Evolutionary conservation across 2,797 vertebrate genomes (phyloP), one percentile per base, ranked within the genome.

Genomic region (Brotula barbata): DNA sequence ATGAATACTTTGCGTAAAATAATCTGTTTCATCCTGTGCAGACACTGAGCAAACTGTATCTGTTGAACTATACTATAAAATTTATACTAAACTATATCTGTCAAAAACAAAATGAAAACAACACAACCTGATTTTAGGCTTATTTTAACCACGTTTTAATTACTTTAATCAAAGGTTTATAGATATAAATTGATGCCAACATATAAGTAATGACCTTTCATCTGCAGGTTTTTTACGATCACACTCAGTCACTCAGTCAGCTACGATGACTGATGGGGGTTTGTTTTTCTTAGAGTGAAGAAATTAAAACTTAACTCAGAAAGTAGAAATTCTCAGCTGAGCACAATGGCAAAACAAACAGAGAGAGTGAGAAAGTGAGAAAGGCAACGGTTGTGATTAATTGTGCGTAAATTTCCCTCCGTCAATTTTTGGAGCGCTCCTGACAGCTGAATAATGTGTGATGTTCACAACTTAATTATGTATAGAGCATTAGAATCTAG

Each of bases 401-500:
- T 84, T 80, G 77, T 62, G 60, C 64, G 52, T 63, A 60, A 43
- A 75, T 78, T 81, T 77, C 52, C 59, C 77, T 66, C 62, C 56
- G 62, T 81, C 77, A 63, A 52, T 81, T 83, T 77, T 20, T 16
- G 53, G 60, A 50, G 70, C 14, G 19, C 16, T 44, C 54, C 63
- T 83, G 78, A 84, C 70, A 65, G 72, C 79, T 81, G 64, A 85
- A 73, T 78, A 77, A 77, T 80, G 68, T 55, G 68, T 51, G 65
- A 80, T 73, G 59, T 70, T 70, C 62, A 56, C 66, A 47, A 73
- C 71, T 77, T 81, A 77, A 84, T 86, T 88, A 84, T 79, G 77
- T 52, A 70, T 51, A 75, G 58, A 70, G 67, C 65, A 43, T 51
- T 56, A 52, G 46, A 58, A 62, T 65, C 19, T 54, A 50, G 51